A percentile compares a stretch with the other conserved stretches of the same genome.
These are phyloP conservation scores for Pseudorectes ferrugineus DNA, from an alignment of 2,113 vertebrate species.

Conservation along the genomic window DNA sequence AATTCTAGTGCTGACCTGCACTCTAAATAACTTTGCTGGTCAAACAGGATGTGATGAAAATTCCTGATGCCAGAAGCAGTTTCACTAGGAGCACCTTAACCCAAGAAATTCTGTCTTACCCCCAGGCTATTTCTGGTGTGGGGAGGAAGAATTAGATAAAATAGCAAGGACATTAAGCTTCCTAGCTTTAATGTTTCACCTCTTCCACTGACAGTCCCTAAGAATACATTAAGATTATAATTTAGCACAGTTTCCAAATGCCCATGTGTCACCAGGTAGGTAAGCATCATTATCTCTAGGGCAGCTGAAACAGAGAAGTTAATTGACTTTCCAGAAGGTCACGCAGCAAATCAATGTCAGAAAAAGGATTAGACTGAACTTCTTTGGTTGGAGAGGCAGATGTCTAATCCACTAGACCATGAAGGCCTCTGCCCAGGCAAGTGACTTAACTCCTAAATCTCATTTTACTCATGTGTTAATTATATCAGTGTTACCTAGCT, in stretches of 20 bases:
- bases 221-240: not conserved
- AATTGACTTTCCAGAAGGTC: conserved; percentile 57
- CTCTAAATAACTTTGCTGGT: not conserved
- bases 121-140: not conserved
- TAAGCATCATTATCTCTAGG: conserved; percentile 48
- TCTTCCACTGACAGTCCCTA: not conserved
- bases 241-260: not conserved
- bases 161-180: not conserved
- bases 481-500: conserved; percentile 28
- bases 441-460: conserved; percentile 56
- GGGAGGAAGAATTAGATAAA: not conserved
- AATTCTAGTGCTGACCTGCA: not conserved
- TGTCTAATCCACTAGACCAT: conserved; percentile 56
- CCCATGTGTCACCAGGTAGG: not conserved
- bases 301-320: conserved; percentile 54
- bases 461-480: conserved; percentile 51
- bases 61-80: not conserved
- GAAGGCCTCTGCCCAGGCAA: conserved; percentile 36
- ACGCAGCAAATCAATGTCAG: conserved; percentile 47
- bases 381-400: conserved; percentile 46
- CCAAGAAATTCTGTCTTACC: not conserved
- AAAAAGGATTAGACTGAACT: conserved; percentile 47
- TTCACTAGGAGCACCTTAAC: not conserved
- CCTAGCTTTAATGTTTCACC: not conserved
- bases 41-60: not conserved